A percentile compares a stretch with the other conserved stretches of the same genome.
Conservation (phyloP, 2,797 vertebrate species). For the Parauchenoglanis ngamensis region DNA sequence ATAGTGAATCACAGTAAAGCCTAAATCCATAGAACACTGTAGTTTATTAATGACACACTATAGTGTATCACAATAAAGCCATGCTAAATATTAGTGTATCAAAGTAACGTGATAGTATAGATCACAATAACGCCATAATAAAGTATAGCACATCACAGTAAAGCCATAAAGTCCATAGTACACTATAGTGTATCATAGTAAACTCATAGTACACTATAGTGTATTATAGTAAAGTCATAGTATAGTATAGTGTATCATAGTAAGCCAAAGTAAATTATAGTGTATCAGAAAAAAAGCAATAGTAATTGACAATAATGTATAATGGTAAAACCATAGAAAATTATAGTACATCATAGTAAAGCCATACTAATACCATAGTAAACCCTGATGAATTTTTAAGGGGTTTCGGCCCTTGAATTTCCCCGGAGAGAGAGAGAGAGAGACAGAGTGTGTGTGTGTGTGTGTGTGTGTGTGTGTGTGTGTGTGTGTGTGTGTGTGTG, state of each 20-base stretch:
- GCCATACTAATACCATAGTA: background rate
- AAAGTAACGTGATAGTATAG: background rate
- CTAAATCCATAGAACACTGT: background rate
- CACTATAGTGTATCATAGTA: background rate
- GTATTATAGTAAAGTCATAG: background rate
- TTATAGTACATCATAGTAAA: too few species aligned
- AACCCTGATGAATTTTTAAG: background rate
- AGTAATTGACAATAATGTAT: too few species aligned
- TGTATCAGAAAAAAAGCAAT: background rate
- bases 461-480: background rate
- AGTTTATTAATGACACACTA: background rate
- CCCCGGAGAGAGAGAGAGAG: too few species aligned
- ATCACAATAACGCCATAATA: background rate
- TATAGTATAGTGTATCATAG: background rate
- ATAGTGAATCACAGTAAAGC: background rate
- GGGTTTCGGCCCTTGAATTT: background rate
- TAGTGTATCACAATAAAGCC: background rate
- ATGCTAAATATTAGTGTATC: background rate
- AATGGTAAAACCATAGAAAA: too few species aligned
- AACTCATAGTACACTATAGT: background rate
- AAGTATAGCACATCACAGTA: background rate
- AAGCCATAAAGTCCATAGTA: background rate
- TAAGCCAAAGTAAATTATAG: background rate
- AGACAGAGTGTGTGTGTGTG: background rate
- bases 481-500: conserved; percentile 11